phyloP scores from a whole-genome alignment of 1,140 invertebrate species.

The Eumeta japonica region DNA sequence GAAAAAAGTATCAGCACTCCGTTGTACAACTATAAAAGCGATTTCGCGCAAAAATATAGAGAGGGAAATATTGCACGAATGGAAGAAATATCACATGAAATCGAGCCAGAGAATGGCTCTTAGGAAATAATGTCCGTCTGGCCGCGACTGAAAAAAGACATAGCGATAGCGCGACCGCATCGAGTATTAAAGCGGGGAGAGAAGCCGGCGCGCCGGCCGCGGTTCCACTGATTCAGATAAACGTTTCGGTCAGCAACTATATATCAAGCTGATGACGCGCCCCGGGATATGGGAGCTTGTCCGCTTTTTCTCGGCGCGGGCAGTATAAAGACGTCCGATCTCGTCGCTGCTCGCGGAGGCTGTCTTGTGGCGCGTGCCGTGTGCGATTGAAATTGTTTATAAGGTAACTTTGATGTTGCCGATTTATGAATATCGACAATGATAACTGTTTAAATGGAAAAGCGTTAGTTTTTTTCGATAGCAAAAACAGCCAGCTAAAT shows the following conservation, averaged over 20 bases:
- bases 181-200: constrained; percentile 19
- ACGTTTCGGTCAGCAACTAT: constrained; percentile 37
- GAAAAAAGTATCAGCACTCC: too few relatives aligned
- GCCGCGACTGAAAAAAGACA: constrained; percentile 33
- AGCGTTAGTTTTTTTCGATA: too few relatives aligned
- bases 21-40: too few relatives aligned
- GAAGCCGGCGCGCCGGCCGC: constrained; percentile 29
- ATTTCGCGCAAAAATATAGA: too few relatives aligned
- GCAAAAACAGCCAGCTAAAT: too few relatives aligned
- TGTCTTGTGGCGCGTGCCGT: too few relatives aligned
- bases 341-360: too few relatives aligned
- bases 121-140: constrained; percentile 28
- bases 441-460: too few relatives aligned
- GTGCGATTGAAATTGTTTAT: too few relatives aligned
- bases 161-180: constrained; percentile 26
- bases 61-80: constrained; percentile 19
- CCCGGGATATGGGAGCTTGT: constrained; percentile 19
- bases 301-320: constrained; percentile 21
- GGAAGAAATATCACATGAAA: constrained; percentile 36
- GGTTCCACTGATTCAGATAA: constrained; percentile 43
- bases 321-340: constrained; percentile 26
- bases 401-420: too few relatives aligned
- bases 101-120: constrained; percentile 29
- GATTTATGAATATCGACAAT: too few relatives aligned
- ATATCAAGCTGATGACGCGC: constrained; percentile 31